Evolutionary conservation across 2,113 vertebrate genomes (phyloP), one percentile per base, ranked within the genome.

Genomic region (Chrysemys picta): DNA sequence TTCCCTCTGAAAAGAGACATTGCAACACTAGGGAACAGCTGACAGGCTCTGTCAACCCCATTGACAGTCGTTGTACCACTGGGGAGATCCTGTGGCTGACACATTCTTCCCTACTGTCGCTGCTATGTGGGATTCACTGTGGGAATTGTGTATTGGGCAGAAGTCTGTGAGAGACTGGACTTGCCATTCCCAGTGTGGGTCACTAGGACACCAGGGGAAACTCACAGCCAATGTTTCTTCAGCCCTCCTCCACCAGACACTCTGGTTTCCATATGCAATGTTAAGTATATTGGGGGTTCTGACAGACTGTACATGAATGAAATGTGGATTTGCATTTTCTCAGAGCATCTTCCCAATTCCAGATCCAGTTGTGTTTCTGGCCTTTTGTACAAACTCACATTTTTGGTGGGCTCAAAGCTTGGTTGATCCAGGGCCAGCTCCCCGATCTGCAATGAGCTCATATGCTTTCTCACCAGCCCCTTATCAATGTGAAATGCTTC

Each of bases 381-480:
- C 14, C 31, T 65, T 65, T 65, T n/a, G 27, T n/a, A 11, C 1
- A 54, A 38, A 96, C 99, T 99, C 93, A 99, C 98, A 22, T 98
- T 98, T 96, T 99, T 99, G 81, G 90, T 97, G 94, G 98, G 98
- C 90, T 99, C 99, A 31, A 96, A 21, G 78, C 97, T 98, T 93
- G 98, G 98, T 79, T 99, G 97, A 65, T 98, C 98, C 1, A 98
- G 97, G 83, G 98, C 98, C 93, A 99, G 97, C 89, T 99, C 98
- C 53, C 99, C 98, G 3, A 98, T 98, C 96, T 98, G 96, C 35
- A 99, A 96, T 0, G 98, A 79, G 65, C 96, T 97, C 97, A 99
- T 96, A 80, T 98, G 98, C 91, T 98, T 98, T 79, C 81, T 96
- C 90, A 99, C 98, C 85, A 98, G 87, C 42, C 6, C 84, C 85